Conservation (phyloP, 2,888 invertebrate species). For the Drosophila buzzatii region DNA sequence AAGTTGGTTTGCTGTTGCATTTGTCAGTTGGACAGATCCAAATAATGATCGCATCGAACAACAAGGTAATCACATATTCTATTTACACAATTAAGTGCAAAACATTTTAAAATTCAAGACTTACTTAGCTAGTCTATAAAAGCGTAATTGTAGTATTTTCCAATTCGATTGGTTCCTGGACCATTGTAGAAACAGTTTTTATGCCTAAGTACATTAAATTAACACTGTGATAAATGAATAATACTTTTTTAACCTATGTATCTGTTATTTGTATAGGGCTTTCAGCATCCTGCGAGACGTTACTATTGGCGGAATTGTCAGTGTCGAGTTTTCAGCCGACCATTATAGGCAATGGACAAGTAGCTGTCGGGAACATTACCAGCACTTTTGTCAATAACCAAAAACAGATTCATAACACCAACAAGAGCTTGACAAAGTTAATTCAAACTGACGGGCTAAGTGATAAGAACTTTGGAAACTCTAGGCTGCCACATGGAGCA, state of each 20-base stretch:
- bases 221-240: no score
- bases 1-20: constrained; percentile 92
- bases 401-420: constrained; percentile 12
- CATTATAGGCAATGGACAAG: constrained; percentile 83
- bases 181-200: no score
- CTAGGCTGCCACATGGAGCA: constrained; percentile 58
- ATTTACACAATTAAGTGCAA: no score
- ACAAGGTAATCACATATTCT: constrained; percentile 87
- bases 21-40: constrained; percentile 92
- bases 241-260: no score
- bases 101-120: no score
- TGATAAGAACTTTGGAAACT: constrained; percentile 28
- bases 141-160: no score
- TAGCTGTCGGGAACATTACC: constrained; percentile 80
- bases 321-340: constrained; percentile 85
- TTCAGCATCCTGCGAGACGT: constrained; percentile 88
- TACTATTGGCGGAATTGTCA: constrained; percentile 88
- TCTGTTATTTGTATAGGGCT: constrained; percentile 87
- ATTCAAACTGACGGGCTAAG: not conserved
- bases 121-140: no score
- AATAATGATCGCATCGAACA: constrained; percentile 90
- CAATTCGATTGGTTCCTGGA: no score
- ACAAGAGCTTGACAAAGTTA: not conserved
- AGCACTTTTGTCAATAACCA: constrained; percentile 66
- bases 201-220: no score